Percentiles rank a stretch among this genome's conserved stretches.
phyloP scores from a whole-genome alignment of 2,888 invertebrate species.

The Leptinotarsa haldemani region DNA sequence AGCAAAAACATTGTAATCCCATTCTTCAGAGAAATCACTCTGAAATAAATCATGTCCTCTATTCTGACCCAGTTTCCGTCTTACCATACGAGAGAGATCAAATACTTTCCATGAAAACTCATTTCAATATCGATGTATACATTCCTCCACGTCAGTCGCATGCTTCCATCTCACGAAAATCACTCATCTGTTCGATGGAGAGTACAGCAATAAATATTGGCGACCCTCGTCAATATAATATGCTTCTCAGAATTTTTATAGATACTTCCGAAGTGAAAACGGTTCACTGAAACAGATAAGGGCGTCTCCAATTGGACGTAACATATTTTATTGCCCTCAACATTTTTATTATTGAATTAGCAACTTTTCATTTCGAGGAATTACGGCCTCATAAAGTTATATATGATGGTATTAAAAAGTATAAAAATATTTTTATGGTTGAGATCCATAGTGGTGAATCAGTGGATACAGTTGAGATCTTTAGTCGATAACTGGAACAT shows the following conservation, averaged over 20 bases:
- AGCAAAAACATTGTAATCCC: too few species aligned
- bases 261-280: conserved; percentile 15
- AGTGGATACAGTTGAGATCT: background rate
- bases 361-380: conserved; percentile 12
- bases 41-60: too few species aligned
- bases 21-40: too few species aligned
- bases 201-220: conserved; percentile 21
- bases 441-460: background rate
- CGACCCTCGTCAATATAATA: conserved; percentile 21
- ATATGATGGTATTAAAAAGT: background rate
- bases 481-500: background rate
- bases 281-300: conserved; percentile 8
- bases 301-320: conserved; percentile 17
- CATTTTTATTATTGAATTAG: conserved; percentile 21
- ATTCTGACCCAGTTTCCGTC: background rate
- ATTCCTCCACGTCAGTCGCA: conserved; percentile 9
- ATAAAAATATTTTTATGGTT: conserved; percentile 3
- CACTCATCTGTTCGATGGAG: conserved; percentile 10
- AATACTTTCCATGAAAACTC: background rate
- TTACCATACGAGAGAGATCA: background rate
- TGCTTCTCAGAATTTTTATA: conserved; percentile 23
- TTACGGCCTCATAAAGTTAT: background rate
- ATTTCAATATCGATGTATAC: conserved; percentile 3
- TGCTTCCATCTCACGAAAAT: conserved; percentile 2
- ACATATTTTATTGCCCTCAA: conserved; percentile 15